Evolutionary conservation across 2,113 vertebrate genomes (phyloP).

Genomic region (Desmodus rotundus): DNA sequence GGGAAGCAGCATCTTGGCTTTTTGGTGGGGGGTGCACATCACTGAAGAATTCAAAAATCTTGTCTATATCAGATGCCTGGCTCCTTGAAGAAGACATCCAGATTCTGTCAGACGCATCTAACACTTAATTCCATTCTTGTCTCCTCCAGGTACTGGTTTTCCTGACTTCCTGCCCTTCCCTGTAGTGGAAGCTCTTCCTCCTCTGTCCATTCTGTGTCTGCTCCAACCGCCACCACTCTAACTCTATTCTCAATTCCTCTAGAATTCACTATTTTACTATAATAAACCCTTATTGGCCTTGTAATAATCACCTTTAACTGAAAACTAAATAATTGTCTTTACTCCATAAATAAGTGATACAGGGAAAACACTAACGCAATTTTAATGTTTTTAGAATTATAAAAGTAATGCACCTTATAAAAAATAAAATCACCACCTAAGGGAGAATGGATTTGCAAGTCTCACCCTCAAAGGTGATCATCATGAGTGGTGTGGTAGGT

Average conservation of each 20-base stretch:
- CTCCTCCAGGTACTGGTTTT: background rate
- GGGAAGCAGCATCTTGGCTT: conserved; percentile 90
- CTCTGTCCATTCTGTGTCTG: background rate
- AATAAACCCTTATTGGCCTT: background rate
- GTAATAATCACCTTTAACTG: background rate
- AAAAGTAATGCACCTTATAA: background rate
- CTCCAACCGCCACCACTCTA: background rate
- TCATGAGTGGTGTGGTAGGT: background rate
- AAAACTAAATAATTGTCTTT: background rate
- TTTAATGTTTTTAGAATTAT: background rate
- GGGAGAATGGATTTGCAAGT: background rate
- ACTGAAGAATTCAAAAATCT: background rate
- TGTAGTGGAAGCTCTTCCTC: background rate
- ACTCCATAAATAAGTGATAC: background rate
- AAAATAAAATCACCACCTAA: background rate
- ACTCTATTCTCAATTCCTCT: background rate
- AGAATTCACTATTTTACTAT: background rate
- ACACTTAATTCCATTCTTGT: background rate
- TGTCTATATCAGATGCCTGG: background rate
- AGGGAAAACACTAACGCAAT: background rate
- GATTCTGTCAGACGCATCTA: background rate
- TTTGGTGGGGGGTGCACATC: background rate
- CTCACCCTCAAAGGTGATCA: background rate
- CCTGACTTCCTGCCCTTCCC: background rate
- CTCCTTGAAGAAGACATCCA: background rate